Base-by-base conservation (phyloP, 2,888 invertebrate species). In the Dromius quadrimaculatus region DNA sequence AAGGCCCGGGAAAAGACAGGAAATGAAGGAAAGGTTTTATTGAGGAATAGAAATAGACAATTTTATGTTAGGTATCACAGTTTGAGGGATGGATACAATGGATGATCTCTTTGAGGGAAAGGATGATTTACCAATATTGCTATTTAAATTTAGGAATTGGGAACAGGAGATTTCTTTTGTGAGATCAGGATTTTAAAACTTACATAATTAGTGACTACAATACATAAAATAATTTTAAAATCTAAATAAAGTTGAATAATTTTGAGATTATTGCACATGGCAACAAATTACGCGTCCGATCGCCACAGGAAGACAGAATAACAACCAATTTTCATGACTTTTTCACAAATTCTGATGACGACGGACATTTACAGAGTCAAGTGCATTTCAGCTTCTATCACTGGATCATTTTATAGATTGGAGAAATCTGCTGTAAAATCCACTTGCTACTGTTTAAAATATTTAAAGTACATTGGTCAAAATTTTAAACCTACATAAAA, bases 81-180 rank as follows among this genome's bases (percentile, higher is more conserved):
- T 73, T 76, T 74, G 28, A 72, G 75, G 76, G 76, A 76, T 76
- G 76, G 76, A 74, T 73, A 74, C 73, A 74, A 73, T 74, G 70
- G 70, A 68, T 68, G 68, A 68, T 59, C 68, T 68, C 68, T 22
- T 41, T 23, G 17, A 41, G 54, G 38, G 41, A 59, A 45, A 45
- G 28, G 28, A 13, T 28, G 38, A 59, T 36, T 59, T 17, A 34
- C 20, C 41, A 34, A 50, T 66, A 66, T 66, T 66, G 66, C 66
- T 38, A 38, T 54, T 36, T 34, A 50, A n/a, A 47, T 64, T 11
- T 63, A 11, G 11, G n/a, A 41, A 41, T 41, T 41, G 54, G 68
- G 59, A 62, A 62, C 61, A 43, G 61, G 62, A 61, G 61, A 70
- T 62, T 70, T 70, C 38, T 69, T 38, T 47, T 20, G 62, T 70